Conservation (phyloP, 2,888 invertebrate genomes). For the Dorcus hopei region DNA sequence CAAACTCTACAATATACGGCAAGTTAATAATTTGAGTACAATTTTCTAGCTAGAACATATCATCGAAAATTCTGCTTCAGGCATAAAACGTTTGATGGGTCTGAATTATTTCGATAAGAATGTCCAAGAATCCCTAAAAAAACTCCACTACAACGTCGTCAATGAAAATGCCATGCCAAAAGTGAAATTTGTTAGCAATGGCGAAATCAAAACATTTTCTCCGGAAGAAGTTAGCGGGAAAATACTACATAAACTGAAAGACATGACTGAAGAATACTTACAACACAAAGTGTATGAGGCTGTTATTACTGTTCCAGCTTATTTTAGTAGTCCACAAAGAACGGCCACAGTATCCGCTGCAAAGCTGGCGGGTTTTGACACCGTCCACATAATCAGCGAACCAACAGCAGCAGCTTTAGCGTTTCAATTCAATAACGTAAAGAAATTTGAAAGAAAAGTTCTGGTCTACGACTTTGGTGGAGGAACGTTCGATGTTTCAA, state of each 20-base stretch:
- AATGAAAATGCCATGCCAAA: slow-evolving; percentile 22
- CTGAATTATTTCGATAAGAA: slow-evolving; percentile 25
- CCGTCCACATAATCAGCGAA: slow-evolving; percentile 29
- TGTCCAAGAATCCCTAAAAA: slow-evolving; percentile 26
- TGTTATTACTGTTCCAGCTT: slow-evolving; percentile 35
- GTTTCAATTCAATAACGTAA: slow-evolving; percentile 21
- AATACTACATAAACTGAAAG: slow-evolving; percentile 24
- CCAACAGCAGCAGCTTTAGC: slow-evolving; percentile 33
- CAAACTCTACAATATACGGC: slow-evolving; percentile 23
- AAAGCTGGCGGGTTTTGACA: slow-evolving; percentile 27
- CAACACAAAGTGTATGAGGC: slow-evolving; percentile 23
- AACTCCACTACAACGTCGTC: slow-evolving; percentile 26
- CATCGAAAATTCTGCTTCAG: slow-evolving; percentile 24
- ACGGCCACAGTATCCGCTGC: slow-evolving; percentile 32
- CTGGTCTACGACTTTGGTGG: slow-evolving; percentile 33
- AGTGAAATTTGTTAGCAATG: slow-evolving; percentile 17
- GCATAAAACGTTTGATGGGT: slow-evolving; percentile 33
- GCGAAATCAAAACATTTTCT: slow-evolving; percentile 12
- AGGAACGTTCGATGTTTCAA: slow-evolving; percentile 33
- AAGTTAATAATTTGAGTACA: background rate
- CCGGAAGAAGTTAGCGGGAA: slow-evolving; percentile 28
- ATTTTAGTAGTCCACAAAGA: slow-evolving; percentile 31
- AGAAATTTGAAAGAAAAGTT: slow-evolving; percentile 19
- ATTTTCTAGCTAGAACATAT: background rate
- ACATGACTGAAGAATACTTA: slow-evolving; percentile 19